Evolutionary conservation across 2,113 vertebrate genomes (phyloP).

Genomic region (Willisornis vidua): DNA sequence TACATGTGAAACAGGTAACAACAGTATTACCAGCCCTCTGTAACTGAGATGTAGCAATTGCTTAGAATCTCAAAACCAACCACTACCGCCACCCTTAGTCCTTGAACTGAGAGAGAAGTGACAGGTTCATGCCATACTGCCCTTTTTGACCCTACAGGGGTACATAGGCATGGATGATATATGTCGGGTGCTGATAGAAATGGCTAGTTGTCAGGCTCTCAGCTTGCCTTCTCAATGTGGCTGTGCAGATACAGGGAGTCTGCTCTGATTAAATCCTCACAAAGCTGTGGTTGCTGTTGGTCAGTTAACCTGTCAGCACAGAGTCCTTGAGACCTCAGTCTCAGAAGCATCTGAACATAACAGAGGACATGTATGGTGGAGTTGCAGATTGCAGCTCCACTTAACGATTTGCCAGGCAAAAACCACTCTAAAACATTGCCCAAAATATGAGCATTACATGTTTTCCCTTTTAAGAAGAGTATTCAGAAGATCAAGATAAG

Average conservation of each 20-base stretch:
- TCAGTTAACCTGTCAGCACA: neutral
- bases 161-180: fast-evolving
- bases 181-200: fast-evolving
- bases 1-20: neutral
- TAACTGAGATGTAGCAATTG: neutral
- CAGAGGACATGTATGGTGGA: neutral
- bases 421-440: neutral
- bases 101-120: neutral
- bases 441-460: neutral
- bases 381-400: neutral
- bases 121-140: neutral
- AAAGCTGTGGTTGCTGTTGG: neutral
- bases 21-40: neutral
- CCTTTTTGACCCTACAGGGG: fast-evolving
- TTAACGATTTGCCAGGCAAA: neutral
- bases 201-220: neutral
- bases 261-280: neutral
- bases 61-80: neutral
- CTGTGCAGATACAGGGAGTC: neutral
- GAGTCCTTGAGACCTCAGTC: neutral
- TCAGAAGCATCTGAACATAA: neutral
- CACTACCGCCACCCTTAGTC: neutral
- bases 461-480: neutral
- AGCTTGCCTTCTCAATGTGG: neutral
- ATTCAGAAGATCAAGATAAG: neutral